Conservation (phyloP, 2,113 vertebrate species). For the Nycticorax nycticorax region DNA sequence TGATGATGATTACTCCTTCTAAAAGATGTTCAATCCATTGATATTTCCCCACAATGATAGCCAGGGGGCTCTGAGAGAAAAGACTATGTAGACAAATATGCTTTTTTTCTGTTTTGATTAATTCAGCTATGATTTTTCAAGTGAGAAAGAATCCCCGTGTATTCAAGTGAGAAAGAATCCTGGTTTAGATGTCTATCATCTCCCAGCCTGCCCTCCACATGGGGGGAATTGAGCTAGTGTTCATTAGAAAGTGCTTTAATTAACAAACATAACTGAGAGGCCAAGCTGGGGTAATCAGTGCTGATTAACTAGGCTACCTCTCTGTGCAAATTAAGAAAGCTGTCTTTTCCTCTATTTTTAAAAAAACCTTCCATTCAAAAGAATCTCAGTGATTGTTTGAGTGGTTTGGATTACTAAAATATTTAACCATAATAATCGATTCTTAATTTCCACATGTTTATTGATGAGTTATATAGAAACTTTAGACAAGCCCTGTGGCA, state of each 20-base stretch:
- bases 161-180: constrained; percentile 18
- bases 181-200: constrained; percentile 7
- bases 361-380: constrained; percentile 48
- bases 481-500: background rate
- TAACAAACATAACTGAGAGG: constrained; percentile 60
- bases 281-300: constrained; percentile 54
- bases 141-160: background rate
- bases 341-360: constrained; percentile 24
- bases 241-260: constrained; percentile 65
- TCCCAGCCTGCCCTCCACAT: background rate
- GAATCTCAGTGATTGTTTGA: constrained; percentile 19
- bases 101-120: constrained; percentile 50
- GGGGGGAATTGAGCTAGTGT: constrained; percentile 6
- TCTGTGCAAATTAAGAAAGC: constrained; percentile 49
- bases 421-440: constrained; percentile 21
- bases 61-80: constrained; percentile 56
- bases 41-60: constrained; percentile 68
- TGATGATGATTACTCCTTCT: constrained; percentile 68
- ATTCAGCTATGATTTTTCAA: constrained; percentile 63
- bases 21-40: constrained; percentile 64
- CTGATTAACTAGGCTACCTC: constrained; percentile 61
- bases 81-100: constrained; percentile 39
- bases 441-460: constrained; percentile 42
- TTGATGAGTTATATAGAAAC: background rate
- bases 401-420: constrained; percentile 20